Conservation (phyloP, 2,113 vertebrate genomes). For the Xiphophorus couchianus region DNA sequence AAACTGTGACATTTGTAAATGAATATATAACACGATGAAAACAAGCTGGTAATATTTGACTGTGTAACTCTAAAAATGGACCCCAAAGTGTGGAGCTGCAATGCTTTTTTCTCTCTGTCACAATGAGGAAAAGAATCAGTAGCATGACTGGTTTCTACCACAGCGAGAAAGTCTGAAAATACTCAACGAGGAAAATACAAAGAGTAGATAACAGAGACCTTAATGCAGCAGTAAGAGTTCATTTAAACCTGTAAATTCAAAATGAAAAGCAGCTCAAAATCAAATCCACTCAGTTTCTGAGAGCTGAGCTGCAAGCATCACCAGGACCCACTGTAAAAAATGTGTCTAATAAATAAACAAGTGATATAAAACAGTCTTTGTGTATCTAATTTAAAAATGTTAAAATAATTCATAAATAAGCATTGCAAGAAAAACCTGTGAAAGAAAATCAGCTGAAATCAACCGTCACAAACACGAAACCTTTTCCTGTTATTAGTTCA, state of each 20-base stretch:
- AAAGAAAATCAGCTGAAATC: slow-evolving; percentile 52
- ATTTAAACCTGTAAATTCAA: slow-evolving; percentile 70
- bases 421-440: slow-evolving; percentile 39
- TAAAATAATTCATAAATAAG: slow-evolving; percentile 46
- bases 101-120: background rate
- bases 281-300: slow-evolving; percentile 19
- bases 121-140: background rate
- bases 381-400: slow-evolving; percentile 46
- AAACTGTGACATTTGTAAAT: too few species aligned
- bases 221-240: slow-evolving; percentile 23
- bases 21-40: too few species aligned
- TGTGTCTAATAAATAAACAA: slow-evolving; percentile 32
- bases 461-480: slow-evolving; percentile 55
- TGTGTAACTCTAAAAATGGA: too few species aligned
- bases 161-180: slow-evolving; percentile 11
- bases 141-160: background rate
- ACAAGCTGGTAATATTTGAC: too few species aligned
- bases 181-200: slow-evolving; percentile 3
- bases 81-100: too few species aligned
- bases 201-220: background rate
- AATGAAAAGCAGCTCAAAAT: slow-evolving; percentile 58
- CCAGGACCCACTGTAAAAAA: slow-evolving; percentile 42
- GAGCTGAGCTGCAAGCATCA: slow-evolving; percentile 34
- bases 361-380: slow-evolving; percentile 72
- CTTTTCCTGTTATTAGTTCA: slow-evolving; percentile 19